Evolutionary conservation across 2,797 vertebrate species (phyloP), one percentile per base, ranked within the genome.

Genomic region (Rhynchonycteris naso): DNA sequence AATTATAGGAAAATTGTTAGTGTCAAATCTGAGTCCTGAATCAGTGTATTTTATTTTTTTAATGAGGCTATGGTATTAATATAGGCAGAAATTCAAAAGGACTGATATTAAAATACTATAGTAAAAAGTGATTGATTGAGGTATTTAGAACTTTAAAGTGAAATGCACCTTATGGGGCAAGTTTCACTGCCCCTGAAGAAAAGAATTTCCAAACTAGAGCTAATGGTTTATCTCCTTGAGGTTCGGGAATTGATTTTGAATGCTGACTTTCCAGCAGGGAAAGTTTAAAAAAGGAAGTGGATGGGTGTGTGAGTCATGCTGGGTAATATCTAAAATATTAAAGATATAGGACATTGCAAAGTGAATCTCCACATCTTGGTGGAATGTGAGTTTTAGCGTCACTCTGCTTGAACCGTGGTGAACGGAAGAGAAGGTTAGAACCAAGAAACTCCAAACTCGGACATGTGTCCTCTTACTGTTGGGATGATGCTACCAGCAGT

Each of bases 251-350:
- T 91, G 83, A 72, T 72, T 92, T 82, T 82, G 88, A 94, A 74
- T 81, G 47, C 89, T 91, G 59, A 75, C 66, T 95, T 54, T 93
- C 3, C 61, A 88, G 79, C 72, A 95, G 87, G 13, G 69, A 95
- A 96, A 89, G 93, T 96, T 96, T 71, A 90, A 93, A 95, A 90
- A 63, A 7, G 80, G 4, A 96, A 96, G 43, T 95, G 92, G 92
- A 89, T 87, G 66, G 71, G 91, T 92, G n/a, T 96, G 26, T 95
- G 97, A 98, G 93, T 95, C 92, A 97, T 76, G 52, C 88, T 96
- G 93, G 47, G 72, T 83, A 89, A 91, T 94, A 74, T 95, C 76
- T 87, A 15, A 86, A 76, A 56, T 58, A 22, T 52, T 72, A 75
- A 83, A 95, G 88, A 91, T 80, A 88, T 80, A 91, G 79, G 58